Base-by-base conservation (phyloP, 2,888 invertebrate genomes). In the Elegia similella region DNA sequence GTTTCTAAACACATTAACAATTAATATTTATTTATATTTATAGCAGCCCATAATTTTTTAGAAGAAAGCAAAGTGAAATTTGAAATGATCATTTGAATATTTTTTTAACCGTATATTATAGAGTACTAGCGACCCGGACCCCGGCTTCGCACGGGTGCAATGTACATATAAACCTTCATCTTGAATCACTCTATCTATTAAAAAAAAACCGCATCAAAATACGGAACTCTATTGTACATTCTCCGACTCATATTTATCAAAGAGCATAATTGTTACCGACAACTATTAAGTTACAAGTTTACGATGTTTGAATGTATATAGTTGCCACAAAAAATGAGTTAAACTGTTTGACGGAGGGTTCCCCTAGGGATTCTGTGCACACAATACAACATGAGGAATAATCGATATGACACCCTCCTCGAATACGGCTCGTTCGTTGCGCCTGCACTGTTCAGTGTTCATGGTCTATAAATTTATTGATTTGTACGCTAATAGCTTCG, bases 361-460 rank as follows among this genome's bases (percentile, higher is more conserved):
- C 82, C 87, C 88, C 89, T 77, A 80, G 76, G 76, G 88, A 87
- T 82, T 87, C 84, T 88, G 84, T 76, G 70, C 75, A 72, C 80
- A 89, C 87, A 88, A 89, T 88, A 89, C 88, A 86, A 85, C 85
- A 84, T 84, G 85, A 77, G 73, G 75, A 80, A 78, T 78, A 88
- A 89, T 89, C 89, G 78, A 89, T 90, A 43, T 13, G 6, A 5
- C 38, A 58, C 56, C 55, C 50, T 57, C 57, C 55, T 55, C 53
- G 53, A 50, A 8, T 58, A 42, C 43, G 17, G 43, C 52, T 61
- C 34, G 23, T 55, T 53, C 47, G 55, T 42, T 42, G 56, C 52
- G 56, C 61, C 42, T 50, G 58, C 16, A 61, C 55, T 38, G 38
- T 55, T 53, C 16, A 61, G 47, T 38, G 38, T 55, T 53, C 59